Evolutionary conservation across 2,797 vertebrate species (phyloP), one percentile per base, ranked within the genome.

Genomic region (Tangara arthus): DNA sequence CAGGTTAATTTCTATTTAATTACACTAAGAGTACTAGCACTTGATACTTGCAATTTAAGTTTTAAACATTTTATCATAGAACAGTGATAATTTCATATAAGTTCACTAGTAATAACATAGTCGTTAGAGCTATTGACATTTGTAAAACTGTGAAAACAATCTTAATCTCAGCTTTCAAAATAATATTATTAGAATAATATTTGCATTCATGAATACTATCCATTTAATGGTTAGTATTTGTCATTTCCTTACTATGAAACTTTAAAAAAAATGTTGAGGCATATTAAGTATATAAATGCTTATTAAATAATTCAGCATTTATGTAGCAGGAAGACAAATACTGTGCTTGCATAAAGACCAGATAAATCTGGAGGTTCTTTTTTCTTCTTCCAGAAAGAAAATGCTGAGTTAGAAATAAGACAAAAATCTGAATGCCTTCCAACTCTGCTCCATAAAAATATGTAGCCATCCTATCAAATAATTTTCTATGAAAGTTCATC

Each of bases 1-100:
- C 15, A 69, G 50, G 59, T 80, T 91, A 90, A 87, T 93, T 92
- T n/a, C 19, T 73, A 46, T 63, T 83, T 89, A 91, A 87, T 90
- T 91, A 68, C 20, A 41, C 26, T 63, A 35, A 82, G 20, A 79
- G 2, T 63, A 28, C 15, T 59, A 35, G 11, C 15, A 84, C 80
- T 94, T 81, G n/a, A 34, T 82, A 89, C 55, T 30, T 63, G 27
- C 35, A 80, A 83, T 83, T 93, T 39, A 88, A 5, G 1, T 85
- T 93, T 94, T 34, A 81, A 94, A 82, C 21, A 80, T 52, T 82
- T 18, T 82, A n/a, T 59, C 37, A 68, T 81, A 91, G 77, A 95
- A 42, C 22, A 87, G 61, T 46, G 8, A 80, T 89, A 84, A 87
- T 84, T 90, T 82, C 9, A 59, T 85, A 27, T 46, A 78, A 68